A percentile compares a stretch with the other conserved stretches of the same genome.
phyloP scores from a whole-genome alignment of 1,140 invertebrate genomes.

The Pseudoatta argentina region DNA sequence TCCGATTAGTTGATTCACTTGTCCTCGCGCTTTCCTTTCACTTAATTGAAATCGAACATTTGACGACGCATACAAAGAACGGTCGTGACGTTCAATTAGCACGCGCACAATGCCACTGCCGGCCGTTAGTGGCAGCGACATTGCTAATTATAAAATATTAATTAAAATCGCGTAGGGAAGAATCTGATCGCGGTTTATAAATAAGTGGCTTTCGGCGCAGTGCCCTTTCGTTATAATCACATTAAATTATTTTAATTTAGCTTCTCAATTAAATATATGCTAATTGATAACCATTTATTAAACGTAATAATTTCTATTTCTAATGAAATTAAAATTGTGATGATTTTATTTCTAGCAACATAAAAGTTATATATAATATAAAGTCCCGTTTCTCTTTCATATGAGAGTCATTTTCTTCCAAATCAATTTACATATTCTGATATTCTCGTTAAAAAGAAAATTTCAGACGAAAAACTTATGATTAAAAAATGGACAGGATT shows the following conservation, averaged over 20 bases:
- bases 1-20: slow-evolving; percentile 24
- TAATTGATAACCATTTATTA: slow-evolving; percentile 4
- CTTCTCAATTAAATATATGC: not conserved
- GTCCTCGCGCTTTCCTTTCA: slow-evolving; percentile 21
- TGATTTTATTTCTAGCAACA: not conserved
- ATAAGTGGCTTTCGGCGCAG: slow-evolving; percentile 68
- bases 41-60: slow-evolving; percentile 60
- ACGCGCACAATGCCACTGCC: slow-evolving; percentile 43
- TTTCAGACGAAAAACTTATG: not conserved
- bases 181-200: slow-evolving; percentile 77
- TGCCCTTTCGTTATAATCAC: slow-evolving; percentile 14
- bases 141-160: slow-evolving; percentile 81
- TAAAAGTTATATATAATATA: not conserved
- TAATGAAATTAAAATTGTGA: not conserved
- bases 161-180: slow-evolving; percentile 76
- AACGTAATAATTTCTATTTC: slow-evolving; percentile 19
- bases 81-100: slow-evolving; percentile 55
- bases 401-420: not conserved
- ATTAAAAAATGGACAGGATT: not conserved
- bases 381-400: not conserved
- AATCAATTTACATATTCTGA: not conserved
- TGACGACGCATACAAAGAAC: slow-evolving; percentile 50
- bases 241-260: slow-evolving; percentile 38
- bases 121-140: slow-evolving; percentile 58
- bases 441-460: not conserved